Conservation (phyloP, 2,888 invertebrate species). For the Sussaba pulchella region DNA sequence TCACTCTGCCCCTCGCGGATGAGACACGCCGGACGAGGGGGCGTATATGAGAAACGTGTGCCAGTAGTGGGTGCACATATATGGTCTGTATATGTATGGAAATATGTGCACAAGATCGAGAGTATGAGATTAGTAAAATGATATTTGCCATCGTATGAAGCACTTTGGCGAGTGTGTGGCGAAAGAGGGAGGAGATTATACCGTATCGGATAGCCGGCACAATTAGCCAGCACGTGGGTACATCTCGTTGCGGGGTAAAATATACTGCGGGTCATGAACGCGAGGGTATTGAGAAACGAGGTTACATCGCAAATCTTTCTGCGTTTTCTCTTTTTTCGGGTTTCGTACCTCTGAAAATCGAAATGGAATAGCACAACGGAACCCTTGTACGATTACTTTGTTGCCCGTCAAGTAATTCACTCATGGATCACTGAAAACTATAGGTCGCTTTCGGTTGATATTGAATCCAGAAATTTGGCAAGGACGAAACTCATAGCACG, state of each 20-base stretch:
- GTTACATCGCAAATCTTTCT: not conserved
- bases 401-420: too few relatives aligned
- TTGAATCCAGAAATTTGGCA: too few relatives aligned
- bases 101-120: conserved; percentile 19
- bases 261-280: not conserved
- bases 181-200: conserved; percentile 37
- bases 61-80: not conserved
- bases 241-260: conserved; percentile 20
- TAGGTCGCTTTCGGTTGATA: too few relatives aligned
- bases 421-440: too few relatives aligned
- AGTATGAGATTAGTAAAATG: conserved; percentile 46
- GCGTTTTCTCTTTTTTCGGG: too few relatives aligned
- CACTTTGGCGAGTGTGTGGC: conserved; percentile 18
- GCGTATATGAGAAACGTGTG: conserved; percentile 32
- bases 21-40: conserved; percentile 42
- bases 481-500: too few relatives aligned
- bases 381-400: too few relatives aligned
- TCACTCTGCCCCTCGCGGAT: conserved; percentile 21
- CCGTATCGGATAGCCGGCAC: conserved; percentile 40
- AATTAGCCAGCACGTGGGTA: conserved; percentile 30
- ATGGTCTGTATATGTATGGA: not conserved
- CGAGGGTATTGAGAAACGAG: not conserved
- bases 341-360: too few relatives aligned
- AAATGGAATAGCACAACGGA: too few relatives aligned
- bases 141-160: conserved; percentile 42